Conservation (phyloP, 2,888 invertebrate genomes). For the Drosophila trichaetosa region DNA sequence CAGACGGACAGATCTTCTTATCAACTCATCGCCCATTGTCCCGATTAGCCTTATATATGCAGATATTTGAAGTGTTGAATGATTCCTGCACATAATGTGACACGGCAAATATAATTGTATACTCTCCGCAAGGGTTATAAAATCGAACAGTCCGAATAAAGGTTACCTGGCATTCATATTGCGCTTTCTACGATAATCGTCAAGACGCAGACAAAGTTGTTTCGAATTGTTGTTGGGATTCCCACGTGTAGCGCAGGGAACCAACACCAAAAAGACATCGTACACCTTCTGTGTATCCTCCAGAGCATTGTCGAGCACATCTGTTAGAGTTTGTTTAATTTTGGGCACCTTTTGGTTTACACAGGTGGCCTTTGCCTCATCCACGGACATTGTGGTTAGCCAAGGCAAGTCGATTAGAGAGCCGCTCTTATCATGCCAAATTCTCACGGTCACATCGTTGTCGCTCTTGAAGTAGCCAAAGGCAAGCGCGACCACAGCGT, state of each 20-base stretch:
- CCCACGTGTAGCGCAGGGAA: conserved; percentile 81
- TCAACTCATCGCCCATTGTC: not conserved
- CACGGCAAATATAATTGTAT: not conserved
- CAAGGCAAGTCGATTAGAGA: conserved; percentile 67
- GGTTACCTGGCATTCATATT: conserved; percentile 81
- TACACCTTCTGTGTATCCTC: conserved; percentile 59
- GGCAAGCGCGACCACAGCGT: conserved; percentile 80
- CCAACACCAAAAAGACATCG: conserved; percentile 82
- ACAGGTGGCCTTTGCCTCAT: conserved; percentile 60
- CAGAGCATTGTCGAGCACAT: conserved; percentile 71
- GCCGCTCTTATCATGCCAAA: conserved; percentile 68
- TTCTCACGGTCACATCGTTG: conserved; percentile 62
- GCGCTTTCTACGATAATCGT: conserved; percentile 74
- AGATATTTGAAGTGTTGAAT: not conserved
- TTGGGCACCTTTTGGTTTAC: conserved; percentile 44
- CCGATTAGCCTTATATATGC: not conserved
- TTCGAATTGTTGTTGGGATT: conserved; percentile 75
- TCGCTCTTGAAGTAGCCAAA: conserved; percentile 81
- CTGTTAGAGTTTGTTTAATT: conserved; percentile 70
- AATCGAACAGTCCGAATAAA: conserved; percentile 17
- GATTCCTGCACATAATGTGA: not conserved
- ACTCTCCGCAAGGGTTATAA: not conserved
- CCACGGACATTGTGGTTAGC: conserved; percentile 59
- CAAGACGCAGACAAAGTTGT: conserved; percentile 61
- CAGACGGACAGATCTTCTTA: not conserved